These are phyloP conservation scores for Lutjanus erythropterus DNA, from an alignment of 2,113 vertebrate species.

Conservation along the genomic window DNA sequence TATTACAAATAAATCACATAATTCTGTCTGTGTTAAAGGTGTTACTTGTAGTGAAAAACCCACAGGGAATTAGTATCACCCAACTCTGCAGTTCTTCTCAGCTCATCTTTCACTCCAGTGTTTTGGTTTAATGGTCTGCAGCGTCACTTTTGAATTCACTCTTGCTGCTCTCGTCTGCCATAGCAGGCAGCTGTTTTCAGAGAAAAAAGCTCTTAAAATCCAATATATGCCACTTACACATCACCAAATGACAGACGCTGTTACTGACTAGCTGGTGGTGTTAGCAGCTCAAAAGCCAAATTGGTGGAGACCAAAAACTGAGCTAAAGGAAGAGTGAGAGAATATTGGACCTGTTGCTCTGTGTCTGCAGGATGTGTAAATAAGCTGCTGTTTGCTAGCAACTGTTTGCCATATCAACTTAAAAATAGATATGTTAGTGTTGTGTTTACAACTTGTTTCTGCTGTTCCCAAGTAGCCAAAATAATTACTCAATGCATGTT, in stretches of 20 bases:
- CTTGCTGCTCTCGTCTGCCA: no score
- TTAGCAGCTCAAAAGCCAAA: neutral
- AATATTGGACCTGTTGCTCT: neutral
- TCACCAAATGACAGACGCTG: neutral
- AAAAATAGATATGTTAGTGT: neutral
- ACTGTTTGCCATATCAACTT: neutral
- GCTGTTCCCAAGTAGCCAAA: neutral
- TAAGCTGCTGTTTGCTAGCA: neutral
- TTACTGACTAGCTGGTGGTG: neutral
- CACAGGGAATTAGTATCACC: neutral
- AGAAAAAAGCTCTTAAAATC: neutral
- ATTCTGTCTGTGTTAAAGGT: neutral
- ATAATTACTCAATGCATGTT: neutral
- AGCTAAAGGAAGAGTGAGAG: neutral
- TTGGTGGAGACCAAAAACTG: neutral
- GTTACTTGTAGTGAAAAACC: neutral
- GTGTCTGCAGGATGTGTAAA: neutral
- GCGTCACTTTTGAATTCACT: no score
- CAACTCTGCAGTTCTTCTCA: neutral
- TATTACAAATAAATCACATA: neutral
- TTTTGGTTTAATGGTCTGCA: neutral
- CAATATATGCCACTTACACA: neutral
- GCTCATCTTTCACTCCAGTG: neutral
- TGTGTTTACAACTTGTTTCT: neutral
- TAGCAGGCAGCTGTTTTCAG: no score